Conservation (phyloP, 2,113 vertebrate species). For the Tachysurus vachellii region DNA sequence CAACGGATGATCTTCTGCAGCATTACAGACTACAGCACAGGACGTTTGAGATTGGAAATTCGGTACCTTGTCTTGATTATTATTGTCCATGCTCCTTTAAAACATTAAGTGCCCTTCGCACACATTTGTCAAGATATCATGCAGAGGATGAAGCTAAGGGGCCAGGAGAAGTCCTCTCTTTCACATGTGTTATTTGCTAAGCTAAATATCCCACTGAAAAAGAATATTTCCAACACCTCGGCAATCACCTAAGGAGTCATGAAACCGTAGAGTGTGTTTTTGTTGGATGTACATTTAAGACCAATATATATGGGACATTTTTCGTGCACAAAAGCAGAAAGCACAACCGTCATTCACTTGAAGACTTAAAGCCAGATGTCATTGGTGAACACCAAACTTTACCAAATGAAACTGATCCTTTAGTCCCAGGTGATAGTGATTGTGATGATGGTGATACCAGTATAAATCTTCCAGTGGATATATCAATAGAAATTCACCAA, state of each 20-base stretch:
- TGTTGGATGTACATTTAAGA: constrained; percentile 23
- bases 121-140: background rate
- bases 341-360: constrained; percentile 24
- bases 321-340: constrained; percentile 21
- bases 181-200: background rate
- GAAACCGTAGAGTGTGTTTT: background rate
- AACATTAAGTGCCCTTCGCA: background rate
- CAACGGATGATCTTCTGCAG: background rate
- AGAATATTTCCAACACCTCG: background rate
- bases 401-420: constrained; percentile 9
- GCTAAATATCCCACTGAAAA: background rate
- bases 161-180: background rate
- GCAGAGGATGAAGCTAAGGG: background rate
- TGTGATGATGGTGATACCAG: background rate
- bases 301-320: constrained; percentile 32
- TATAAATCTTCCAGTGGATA: background rate
- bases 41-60: background rate
- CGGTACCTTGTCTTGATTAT: background rate
- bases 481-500: too few species aligned
- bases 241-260: background rate
- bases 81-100: background rate
- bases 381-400: constrained; percentile 22
- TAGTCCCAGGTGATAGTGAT: background rate
- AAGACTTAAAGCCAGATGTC: constrained; percentile 24
- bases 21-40: background rate